A percentile compares a stretch with the other conserved stretches of the same genome.
Evolutionary conservation across 1,140 invertebrate species (phyloP).

Genomic region (Neodiprion virginianus): DNA sequence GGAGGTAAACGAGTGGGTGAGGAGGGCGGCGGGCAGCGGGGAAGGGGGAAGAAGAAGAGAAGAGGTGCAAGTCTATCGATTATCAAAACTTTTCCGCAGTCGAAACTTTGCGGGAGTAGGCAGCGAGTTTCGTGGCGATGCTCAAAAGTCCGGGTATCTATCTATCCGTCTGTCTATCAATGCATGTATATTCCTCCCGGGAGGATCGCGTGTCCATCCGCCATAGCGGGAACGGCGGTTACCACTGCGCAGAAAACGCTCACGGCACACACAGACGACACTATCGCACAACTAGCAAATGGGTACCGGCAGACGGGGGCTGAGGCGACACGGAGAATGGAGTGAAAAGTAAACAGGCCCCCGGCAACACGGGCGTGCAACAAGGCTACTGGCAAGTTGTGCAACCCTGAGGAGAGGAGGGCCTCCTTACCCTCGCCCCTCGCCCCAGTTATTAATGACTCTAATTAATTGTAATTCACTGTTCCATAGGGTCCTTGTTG

Average conservation of each 20-base stretch:
- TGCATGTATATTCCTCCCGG: background rate
- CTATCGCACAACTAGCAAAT: background rate
- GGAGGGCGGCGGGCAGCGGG: background rate
- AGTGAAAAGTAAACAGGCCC: slow-evolving; percentile 27
- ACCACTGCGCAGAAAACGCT: background rate
- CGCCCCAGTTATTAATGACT: slow-evolving; percentile 6
- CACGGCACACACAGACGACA: background rate
- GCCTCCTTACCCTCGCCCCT: background rate
- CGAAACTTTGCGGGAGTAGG: background rate
- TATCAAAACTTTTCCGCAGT: background rate
- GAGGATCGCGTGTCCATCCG: slow-evolving; percentile 8
- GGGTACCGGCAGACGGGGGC: background rate
- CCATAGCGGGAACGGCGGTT: background rate
- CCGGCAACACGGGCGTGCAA: background rate
- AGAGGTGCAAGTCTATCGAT: background rate
- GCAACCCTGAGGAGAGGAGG: too few species aligned
- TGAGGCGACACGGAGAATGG: slow-evolving; percentile 19
- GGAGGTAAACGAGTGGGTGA: too few species aligned
- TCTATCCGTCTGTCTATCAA: too few species aligned
- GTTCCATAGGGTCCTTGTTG: slow-evolving; percentile 3
- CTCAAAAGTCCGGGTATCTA: background rate
- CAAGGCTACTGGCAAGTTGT: background rate
- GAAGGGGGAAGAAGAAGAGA: background rate
- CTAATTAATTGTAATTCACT: slow-evolving; percentile 18
- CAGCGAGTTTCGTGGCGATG: background rate